These are phyloP conservation scores for Myotis daubentonii DNA, from an alignment of 2,797 vertebrate genomes.

Conservation along the genomic window DNA sequence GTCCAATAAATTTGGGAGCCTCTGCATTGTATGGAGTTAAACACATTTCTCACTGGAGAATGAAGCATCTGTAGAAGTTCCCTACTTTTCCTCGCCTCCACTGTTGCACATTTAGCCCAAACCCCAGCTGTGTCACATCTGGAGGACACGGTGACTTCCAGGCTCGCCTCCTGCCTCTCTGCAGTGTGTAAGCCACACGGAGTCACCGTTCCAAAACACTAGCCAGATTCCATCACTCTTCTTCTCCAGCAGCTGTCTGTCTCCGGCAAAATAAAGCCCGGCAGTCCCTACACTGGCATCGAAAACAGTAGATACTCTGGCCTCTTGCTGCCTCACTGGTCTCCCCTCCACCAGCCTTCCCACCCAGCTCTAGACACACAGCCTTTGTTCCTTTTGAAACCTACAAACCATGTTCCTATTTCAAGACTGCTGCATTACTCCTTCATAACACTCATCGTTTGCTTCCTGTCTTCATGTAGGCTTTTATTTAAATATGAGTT, in stretches of 20 bases:
- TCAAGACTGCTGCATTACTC: neutral
- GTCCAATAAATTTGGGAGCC: neutral
- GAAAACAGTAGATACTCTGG: neutral
- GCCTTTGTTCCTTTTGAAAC: neutral
- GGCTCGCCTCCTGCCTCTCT: neutral
- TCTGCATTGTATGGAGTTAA: neutral
- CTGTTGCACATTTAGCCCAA: neutral
- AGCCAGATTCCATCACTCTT: neutral
- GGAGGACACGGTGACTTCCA: neutral
- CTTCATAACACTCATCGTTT: neutral
- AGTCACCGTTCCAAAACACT: neutral
- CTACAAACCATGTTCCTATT: neutral
- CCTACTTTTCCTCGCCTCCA: neutral
- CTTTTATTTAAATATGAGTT: neutral
- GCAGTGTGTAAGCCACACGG: neutral
- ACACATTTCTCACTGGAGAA: neutral
- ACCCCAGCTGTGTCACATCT: neutral
- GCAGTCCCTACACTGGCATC: neutral
- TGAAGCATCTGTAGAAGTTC: neutral
- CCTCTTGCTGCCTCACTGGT: neutral
- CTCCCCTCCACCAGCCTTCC: neutral
- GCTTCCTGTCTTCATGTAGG: neutral
- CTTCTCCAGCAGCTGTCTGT: neutral
- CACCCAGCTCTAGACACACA: neutral
- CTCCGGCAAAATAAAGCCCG: neutral